phyloP scores from a whole-genome alignment of 2,888 invertebrate genomes.

The Ypsolopha sequella region DNA sequence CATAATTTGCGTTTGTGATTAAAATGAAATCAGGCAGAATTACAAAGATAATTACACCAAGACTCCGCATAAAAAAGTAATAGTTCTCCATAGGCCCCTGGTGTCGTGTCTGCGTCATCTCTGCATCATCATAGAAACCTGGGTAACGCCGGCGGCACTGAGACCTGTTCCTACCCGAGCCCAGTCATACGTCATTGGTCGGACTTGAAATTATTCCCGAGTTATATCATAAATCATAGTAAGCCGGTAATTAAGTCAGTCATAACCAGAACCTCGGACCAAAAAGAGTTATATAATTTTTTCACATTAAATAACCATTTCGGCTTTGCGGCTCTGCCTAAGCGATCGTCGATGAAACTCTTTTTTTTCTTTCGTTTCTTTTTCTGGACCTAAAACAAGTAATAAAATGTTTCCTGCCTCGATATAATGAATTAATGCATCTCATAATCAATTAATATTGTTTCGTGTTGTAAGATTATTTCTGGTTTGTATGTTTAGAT shows the following conservation, averaged over 20 bases:
- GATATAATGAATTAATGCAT: constrained; percentile 1
- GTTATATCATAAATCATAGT: constrained; percentile 69
- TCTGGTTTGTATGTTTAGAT: neutral
- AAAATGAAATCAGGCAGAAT: too few relatives aligned
- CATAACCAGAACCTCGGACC: constrained; percentile 58
- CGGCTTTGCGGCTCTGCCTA: constrained; percentile 31
- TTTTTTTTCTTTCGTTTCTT: constrained; percentile 13
- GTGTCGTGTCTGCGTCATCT: neutral
- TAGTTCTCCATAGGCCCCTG: too few relatives aligned
- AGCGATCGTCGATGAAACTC: constrained; percentile 51
- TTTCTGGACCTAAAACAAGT: constrained; percentile 7
- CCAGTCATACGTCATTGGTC: constrained; percentile 61
- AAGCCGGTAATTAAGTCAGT: constrained; percentile 68
- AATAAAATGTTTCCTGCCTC: constrained; percentile 18
- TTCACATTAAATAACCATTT: constrained; percentile 67
- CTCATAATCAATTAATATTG: neutral
- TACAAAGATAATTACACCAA: too few relatives aligned
- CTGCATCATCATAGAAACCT: constrained; percentile 2
- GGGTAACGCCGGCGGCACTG: constrained; percentile 54
- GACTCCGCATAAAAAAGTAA: too few relatives aligned
- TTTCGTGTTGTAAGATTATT: neutral
- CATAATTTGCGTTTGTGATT: too few relatives aligned
- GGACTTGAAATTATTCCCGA: constrained; percentile 58
- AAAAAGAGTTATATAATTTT: constrained; percentile 61
- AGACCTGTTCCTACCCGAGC: constrained; percentile 47